Evolutionary conservation across 2,797 vertebrate species (phyloP), one percentile per base, ranked within the genome.

Genomic region (Notamacropus eugenii): DNA sequence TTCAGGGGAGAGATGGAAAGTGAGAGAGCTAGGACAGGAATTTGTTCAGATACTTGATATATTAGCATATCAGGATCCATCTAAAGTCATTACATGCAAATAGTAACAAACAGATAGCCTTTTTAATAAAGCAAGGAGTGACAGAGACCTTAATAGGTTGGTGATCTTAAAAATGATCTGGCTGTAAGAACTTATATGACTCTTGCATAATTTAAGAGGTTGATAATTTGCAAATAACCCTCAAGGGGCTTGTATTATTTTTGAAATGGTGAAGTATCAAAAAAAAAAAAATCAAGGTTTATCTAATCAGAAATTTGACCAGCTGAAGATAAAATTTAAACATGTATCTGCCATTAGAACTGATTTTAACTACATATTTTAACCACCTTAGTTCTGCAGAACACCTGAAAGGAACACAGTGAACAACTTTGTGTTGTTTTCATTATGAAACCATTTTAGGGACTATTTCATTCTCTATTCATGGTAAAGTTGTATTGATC

Each of bases 101-200:
- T 12, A 91, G 90, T 22, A 31, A 91, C 19, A 52, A 31, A 91
- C 19, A 52, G 54, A 90, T 54, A 67, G 94, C 54, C 91, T 90
- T 27, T 57, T 67, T 90, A 93, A 93, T 55, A 93, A 54, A n/a
- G 54, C 46, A 91, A 50, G 14, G 62, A 93, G 13, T 56, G 82
- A 92, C 54, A 58, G 13, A 92, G 22, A 95, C 27, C 19, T 62
- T 67, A 50, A 92, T 40, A 93, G 90, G 90, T 14, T 50, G 90
- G 46, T n/a, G 28, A 94, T 74, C 90, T 31, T 52, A 87, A 95
- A 96, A 91, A 54, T 13, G 24, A 96, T 55, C 93, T 90, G 13
- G 4, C 14, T 59, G 0, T 59, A 94, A 82, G 90, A 82, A 59
- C 59, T 22, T 93, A 96, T 90, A 14, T 90, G n/a, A 22, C n/a